These are phyloP conservation scores for Melipona quadrifasciata DNA, from an alignment of 1,140 invertebrate genomes.

Conservation along the genomic window DNA sequence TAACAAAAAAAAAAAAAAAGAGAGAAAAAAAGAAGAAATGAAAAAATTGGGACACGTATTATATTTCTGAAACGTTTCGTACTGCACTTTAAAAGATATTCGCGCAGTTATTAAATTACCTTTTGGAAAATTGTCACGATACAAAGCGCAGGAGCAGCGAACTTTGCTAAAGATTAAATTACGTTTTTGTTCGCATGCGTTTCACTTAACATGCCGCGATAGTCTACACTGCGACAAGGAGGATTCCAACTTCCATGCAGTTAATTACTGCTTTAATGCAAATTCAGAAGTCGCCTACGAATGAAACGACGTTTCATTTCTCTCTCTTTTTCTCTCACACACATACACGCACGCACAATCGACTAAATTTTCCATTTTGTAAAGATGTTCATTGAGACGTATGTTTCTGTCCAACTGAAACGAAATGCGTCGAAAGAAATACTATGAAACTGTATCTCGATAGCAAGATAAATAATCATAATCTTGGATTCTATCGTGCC, in stretches of 20 bases:
- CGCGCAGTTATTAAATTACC: constrained; percentile 4
- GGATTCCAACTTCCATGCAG: constrained; percentile 9
- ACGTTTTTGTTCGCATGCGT: constrained; percentile 9
- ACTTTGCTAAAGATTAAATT: constrained; percentile 38
- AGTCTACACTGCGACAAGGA: background rate
- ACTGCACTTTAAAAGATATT: background rate
- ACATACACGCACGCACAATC: too few species aligned
- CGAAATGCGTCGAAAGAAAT: too few species aligned
- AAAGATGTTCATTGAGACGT: background rate
- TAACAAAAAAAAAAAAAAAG: too few species aligned
- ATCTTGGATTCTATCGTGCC: too few species aligned
- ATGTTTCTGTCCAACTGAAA: background rate
- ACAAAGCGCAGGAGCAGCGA: background rate
- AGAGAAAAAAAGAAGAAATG: too few species aligned
- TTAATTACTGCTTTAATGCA: constrained; percentile 19
- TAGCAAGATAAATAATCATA: too few species aligned
- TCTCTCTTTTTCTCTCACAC: background rate
- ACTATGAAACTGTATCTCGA: too few species aligned
- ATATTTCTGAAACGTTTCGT: background rate
- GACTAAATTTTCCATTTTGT: too few species aligned
- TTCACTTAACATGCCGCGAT: constrained; percentile 12
- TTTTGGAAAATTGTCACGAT: constrained; percentile 3
- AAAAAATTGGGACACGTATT: background rate
- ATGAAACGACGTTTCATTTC: background rate
- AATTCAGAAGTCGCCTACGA: background rate